Base-by-base conservation (phyloP, 2,888 invertebrate genomes). In the Drosophila lacicola region DNA sequence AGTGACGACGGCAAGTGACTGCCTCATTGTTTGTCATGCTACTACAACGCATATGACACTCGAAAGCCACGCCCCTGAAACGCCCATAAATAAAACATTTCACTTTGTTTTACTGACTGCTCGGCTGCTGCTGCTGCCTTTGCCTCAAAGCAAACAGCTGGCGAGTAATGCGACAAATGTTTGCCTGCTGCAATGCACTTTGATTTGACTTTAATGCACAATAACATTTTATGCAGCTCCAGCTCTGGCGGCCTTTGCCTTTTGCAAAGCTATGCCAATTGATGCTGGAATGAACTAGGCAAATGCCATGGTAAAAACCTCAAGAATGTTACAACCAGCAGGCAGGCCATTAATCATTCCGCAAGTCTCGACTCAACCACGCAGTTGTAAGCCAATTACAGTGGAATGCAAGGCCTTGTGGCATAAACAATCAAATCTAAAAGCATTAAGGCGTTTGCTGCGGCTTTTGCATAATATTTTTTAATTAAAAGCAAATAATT, bases 171-270 rank as follows among this genome's bases (percentile, higher is more conserved):
- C 41, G 47, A 60, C 49, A 68, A 42, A 46, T 79, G 67, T 65
- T 74, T 76, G 64, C 55, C 63, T 39, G 46, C 64, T 56, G 86
- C 71, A 57, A 67, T 67, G 70, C 78, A 70, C 88, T 85, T 75
- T 89, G 79, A 89, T 89, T 83, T 79, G 89, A 89, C 89, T 89
- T 87, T 89, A 85, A 89, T 85, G 89, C 77, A 84, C 81, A 89
- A 89, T 77, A 72, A 60, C 72, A 82, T 74, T 72, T 69, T 66
- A 66, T 70, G 49, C 66, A 66, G 68, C 80, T 70, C 70, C 66
- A 66, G 68, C 80, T 70, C 70, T 70, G 64, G 45, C 53, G 57
- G 49, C 69, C 63, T 61, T 69, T 68, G 60, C 17, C 62, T 56
- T 57, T 29, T 46, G 67, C 77, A 70, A 69, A 70, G 74, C 88